Evolutionary conservation across 1,140 invertebrate species (phyloP).

Genomic region (Reticulitermes speratus): DNA sequence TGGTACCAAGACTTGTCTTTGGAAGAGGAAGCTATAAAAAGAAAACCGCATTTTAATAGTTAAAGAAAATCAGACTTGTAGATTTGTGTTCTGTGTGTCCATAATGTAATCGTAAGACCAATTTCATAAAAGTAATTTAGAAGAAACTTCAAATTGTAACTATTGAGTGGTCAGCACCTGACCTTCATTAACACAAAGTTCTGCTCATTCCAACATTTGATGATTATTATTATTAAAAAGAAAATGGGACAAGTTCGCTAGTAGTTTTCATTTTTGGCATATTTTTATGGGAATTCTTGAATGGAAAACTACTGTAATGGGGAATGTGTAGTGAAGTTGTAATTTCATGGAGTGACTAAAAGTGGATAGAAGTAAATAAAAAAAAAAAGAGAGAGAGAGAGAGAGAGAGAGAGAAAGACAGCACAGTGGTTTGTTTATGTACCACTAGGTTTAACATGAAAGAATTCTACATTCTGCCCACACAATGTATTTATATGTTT

Average conservation of each 20-base stretch:
- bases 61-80: constrained; percentile 25
- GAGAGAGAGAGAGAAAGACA: no score
- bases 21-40: constrained; percentile 1
- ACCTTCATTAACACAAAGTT: constrained; percentile 23
- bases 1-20: neutral
- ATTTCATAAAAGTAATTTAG: constrained; percentile 28
- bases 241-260: constrained; percentile 15
- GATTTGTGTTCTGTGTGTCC: constrained; percentile 33
- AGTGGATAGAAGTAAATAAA: constrained; percentile 29
- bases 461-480: no score
- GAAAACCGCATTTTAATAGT: constrained; percentile 21
- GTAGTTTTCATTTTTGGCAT: constrained; percentile 29
- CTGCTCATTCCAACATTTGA: constrained; percentile 34
- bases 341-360: constrained; percentile 33
- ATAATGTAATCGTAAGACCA: constrained; percentile 29
- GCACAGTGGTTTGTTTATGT: no score
- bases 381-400: no score
- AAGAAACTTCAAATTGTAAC: constrained; percentile 19
- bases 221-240: constrained; percentile 27
- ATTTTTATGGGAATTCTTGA: constrained; percentile 29
- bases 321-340: constrained; percentile 32
- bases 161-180: constrained; percentile 20
- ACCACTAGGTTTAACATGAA: no score
- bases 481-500: no score
- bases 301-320: constrained; percentile 22